Evolutionary conservation across 2,113 vertebrate genomes (phyloP).

Genomic region (Calypte anna): DNA sequence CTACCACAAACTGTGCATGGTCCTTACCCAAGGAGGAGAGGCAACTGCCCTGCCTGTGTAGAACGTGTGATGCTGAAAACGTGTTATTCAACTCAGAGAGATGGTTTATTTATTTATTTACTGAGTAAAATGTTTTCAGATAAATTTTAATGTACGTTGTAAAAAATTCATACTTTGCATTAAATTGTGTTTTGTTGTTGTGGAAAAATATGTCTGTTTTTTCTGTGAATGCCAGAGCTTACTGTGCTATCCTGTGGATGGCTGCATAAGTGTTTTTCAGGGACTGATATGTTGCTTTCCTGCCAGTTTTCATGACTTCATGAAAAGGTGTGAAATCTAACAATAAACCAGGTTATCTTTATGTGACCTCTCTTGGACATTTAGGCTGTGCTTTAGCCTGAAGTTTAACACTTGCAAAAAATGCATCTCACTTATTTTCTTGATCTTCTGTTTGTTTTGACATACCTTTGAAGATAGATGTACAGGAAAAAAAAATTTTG

Average conservation of each 20-base stretch:
- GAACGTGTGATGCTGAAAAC: background rate
- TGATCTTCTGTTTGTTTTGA: background rate
- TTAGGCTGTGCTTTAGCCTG: background rate
- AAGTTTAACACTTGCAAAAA: background rate
- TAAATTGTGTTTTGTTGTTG: background rate
- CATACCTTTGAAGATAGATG: background rate
- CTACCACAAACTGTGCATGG: background rate
- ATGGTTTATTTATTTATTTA: too few species aligned
- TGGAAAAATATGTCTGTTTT: background rate
- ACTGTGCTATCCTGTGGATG: background rate
- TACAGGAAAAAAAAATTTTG: background rate
- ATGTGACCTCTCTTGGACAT: background rate
- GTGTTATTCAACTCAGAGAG: background rate
- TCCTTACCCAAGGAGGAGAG: background rate
- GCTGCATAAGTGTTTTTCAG: background rate
- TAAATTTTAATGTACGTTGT: background rate
- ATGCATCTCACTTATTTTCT: background rate
- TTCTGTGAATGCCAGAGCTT: background rate
- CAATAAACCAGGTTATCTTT: background rate
- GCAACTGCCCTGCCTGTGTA: background rate
- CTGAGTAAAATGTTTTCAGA: background rate
- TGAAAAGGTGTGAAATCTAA: background rate
- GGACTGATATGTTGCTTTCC: background rate
- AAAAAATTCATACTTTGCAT: background rate
- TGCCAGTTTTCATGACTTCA: background rate